Evolutionary conservation across 2,888 invertebrate species (phyloP), one percentile per base, ranked within the genome.

Genomic region (Drosophila neonasuta): DNA sequence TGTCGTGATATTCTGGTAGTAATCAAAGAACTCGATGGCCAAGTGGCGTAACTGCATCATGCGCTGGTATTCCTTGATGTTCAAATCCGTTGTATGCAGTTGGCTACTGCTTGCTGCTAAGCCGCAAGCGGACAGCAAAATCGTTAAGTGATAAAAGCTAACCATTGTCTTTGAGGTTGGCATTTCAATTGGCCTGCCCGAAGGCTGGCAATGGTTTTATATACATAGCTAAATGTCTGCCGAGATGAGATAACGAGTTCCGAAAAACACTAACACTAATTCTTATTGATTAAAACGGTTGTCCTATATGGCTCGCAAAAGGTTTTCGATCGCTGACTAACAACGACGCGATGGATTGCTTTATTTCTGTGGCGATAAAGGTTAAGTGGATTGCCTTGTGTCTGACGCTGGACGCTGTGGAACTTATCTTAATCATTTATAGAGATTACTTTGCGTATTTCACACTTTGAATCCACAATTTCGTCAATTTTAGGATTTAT

Each of bases 1-100:
- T 1, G 44, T 13, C 1, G 75, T 73, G 9, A 73, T 41, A 15
- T 79, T 82, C 2, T 48, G 41, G 50, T 65, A 82, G 20, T 66
- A 50, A 0, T 82, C 76, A 1, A 71, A 45, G 45, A 85, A 85
- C 50, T 82, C 83, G 3, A 76, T 50, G 0, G 72, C 46, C 48
- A 82, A 15, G 15, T 54, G 66, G 1, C 78, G 75, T 15, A 74
- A 11, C 9, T 71, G 68, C 48, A 54, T 48, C 24, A 67, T 6
- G 0, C 61, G 44, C 15, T 61, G 61, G 6, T 49, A 68, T 2
- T 11, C n/a, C 5, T 48, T 32, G 2, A 17, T n/a, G 15, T 32
- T 24, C 2, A 39, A 8, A 15, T 57, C 45, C 11, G 2, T 45
- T 11, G 2, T n/a, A n/a, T 36, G 39, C 7, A 13, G 0, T 9